phyloP scores from a whole-genome alignment of 2,797 vertebrate species.

The Lepilemur ruficaudatus region DNA sequence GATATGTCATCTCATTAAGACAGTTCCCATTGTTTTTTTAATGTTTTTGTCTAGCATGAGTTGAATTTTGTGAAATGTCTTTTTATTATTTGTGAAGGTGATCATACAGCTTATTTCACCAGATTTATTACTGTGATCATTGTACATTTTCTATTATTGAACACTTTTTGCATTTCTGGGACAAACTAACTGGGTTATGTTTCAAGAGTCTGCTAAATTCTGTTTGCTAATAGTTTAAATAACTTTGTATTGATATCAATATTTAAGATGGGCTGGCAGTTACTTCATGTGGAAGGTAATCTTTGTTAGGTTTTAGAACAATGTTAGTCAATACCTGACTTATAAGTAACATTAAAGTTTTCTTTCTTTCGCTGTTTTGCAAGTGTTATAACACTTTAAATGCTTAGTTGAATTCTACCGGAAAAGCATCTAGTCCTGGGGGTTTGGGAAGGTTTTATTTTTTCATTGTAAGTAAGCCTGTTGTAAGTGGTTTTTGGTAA shows the following conservation, averaged over 20 bases:
- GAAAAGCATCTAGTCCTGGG: not conserved
- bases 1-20: not conserved
- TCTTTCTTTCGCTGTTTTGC: not conserved
- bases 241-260: not conserved
- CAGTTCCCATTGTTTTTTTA: not conserved
- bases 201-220: not conserved
- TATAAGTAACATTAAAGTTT: not conserved
- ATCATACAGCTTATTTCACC: not conserved
- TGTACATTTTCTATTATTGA: not conserved
- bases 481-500: not conserved
- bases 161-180: not conserved
- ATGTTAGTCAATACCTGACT: not conserved
- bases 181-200: not conserved
- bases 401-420: not conserved
- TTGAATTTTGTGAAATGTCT: not conserved
- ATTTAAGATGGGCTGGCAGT: not conserved
- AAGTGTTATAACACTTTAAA: not conserved
- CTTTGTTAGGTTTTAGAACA: not conserved
- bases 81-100: not conserved
- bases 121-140: not conserved
- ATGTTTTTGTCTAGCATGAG: not conserved
- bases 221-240: not conserved
- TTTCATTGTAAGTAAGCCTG: not conserved
- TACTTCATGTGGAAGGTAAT: not conserved
- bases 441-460: rapidly evolving